Evolutionary conservation across 2,888 invertebrate species (phyloP).

Genomic region (Nemoura dubitans): DNA sequence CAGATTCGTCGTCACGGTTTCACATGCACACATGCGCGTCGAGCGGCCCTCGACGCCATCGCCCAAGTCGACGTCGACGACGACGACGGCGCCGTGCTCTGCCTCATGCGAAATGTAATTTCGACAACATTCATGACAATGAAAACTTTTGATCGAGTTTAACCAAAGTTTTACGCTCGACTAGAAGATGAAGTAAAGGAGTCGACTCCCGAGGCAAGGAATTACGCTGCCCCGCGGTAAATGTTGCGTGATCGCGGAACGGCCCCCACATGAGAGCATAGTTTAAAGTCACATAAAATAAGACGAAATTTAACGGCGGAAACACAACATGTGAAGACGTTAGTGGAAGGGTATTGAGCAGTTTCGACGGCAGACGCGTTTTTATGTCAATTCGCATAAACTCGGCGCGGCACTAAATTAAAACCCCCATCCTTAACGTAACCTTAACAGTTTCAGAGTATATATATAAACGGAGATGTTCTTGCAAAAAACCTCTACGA

Average conservation of each 20-base stretch:
- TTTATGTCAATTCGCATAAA: background rate
- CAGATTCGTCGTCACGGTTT: background rate
- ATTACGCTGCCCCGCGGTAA: background rate
- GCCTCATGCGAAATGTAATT: constrained; percentile 25
- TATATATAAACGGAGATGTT: background rate
- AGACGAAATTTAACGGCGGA: background rate
- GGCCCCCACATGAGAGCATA: background rate
- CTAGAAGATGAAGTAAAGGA: constrained; percentile 20
- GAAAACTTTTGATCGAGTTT: constrained; percentile 40
- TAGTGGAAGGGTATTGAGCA: background rate
- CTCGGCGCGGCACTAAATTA: background rate
- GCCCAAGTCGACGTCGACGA: no score
- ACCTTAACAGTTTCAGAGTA: background rate
- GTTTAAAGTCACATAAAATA: background rate
- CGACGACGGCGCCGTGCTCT: background rate
- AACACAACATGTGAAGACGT: background rate
- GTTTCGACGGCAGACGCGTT: background rate
- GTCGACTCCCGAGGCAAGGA: background rate
- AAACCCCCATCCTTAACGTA: background rate
- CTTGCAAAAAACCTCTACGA: background rate
- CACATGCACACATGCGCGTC: background rate
- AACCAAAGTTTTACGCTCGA: constrained; percentile 30
- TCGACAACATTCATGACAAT: constrained; percentile 41
- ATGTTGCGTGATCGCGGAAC: background rate
- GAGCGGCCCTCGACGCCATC: background rate